These are phyloP conservation scores for Pterocles burchelli DNA, from an alignment of 2,113 vertebrate species.

Conservation along the genomic window DNA sequence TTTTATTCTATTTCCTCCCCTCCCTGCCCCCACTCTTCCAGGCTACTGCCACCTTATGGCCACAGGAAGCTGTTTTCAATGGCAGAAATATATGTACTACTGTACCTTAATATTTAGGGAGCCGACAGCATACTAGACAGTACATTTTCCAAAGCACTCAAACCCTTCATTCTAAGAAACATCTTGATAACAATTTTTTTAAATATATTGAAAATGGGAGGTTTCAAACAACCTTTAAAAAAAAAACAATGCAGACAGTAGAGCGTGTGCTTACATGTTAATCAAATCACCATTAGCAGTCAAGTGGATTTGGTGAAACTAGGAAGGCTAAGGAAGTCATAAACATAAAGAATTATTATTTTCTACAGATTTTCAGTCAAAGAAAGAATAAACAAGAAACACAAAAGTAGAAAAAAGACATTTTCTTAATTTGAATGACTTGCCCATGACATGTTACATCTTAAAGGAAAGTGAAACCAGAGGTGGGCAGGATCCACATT, in stretches of 20 bases:
- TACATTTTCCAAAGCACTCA: neutral
- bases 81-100: neutral
- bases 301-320: neutral
- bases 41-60: slow-evolving; percentile 28
- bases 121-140: neutral
- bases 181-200: neutral
- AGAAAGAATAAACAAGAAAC: neutral
- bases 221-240: neutral
- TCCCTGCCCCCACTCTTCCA: neutral
- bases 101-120: neutral
- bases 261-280: neutral
- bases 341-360: neutral
- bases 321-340: neutral
- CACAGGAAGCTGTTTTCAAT: neutral
- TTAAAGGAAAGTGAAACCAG: neutral
- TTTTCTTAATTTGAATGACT: neutral
- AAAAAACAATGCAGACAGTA: neutral
- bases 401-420: neutral
- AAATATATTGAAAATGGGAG: neutral
- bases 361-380: neutral
- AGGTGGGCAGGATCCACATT: neutral
- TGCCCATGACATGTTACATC: neutral
- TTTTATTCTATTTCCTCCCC: neutral
- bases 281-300: neutral
- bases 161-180: neutral